Base-by-base conservation (phyloP, 2,888 invertebrate genomes). In the Xanthia togata region DNA sequence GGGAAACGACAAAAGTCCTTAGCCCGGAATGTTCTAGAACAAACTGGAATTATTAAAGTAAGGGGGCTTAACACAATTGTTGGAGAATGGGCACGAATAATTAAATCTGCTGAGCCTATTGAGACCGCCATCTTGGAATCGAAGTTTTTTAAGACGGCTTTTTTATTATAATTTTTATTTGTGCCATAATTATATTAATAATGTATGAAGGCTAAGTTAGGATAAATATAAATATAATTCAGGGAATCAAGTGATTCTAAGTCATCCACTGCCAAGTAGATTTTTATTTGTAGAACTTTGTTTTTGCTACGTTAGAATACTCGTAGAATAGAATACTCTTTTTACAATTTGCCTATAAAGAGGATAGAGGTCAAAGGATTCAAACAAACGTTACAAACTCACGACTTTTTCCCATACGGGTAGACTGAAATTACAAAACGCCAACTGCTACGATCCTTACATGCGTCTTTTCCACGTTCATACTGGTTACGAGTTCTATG, bases 11-110 rank as follows among this genome's bases (percentile, higher is more conserved):
- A 63, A 76, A 78, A 81, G 73, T 81, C 77, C 72, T 60, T 65
- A 77, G 68, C 35, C n/a, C 38, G 64, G 68, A 81, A 75, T 71
- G 77, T 68, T 72, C 81, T 85, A 77, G 81, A 83, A 86, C 81
- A 78, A 85, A 74, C 78, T 81, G 78, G 64, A 74, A 70, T 77
- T 74, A 76, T 81, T 63, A 75, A 82, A 81, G 73, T 65, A 83
- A 81, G 83, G 50, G 64, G 81, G 67, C 81, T 83, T 81, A 77
- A 81, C 78, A 64, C 69, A 74, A 78, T 81, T 80, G 71, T 76
- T 70, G 73, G 70, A 69, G 70, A 79, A 59, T 71, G 70, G 67
- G 41, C 55, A 68, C 57, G 72, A 80, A 80, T 84, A 84, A 83
- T 84, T 84, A 73, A 82, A 80, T 85, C 60, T 76, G 44, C 17